A percentile compares a stretch with the other conserved stretches of the same genome.
Evolutionary conservation across 2,888 invertebrate genomes (phyloP).

Genomic region (Amblyteles armatorius): DNA sequence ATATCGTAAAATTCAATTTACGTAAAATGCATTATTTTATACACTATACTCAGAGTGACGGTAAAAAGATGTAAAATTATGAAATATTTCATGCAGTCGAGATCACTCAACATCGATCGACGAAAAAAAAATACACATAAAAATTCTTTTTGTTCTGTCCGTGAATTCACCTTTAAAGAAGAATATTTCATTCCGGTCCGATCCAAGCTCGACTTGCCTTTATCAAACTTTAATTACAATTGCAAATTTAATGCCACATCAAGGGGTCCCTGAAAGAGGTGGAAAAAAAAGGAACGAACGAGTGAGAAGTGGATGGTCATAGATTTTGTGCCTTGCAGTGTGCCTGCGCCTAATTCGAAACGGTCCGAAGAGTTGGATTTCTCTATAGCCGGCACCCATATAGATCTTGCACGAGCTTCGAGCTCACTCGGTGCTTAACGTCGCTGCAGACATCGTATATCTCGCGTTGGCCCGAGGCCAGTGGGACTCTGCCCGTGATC

Average conservation of each 20-base stretch:
- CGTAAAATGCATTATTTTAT: slow-evolving; percentile 13
- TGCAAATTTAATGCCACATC: slow-evolving; percentile 30
- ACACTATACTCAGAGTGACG: not conserved
- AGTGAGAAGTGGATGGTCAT: slow-evolving; percentile 36
- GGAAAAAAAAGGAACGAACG: not conserved
- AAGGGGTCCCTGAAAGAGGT: not conserved
- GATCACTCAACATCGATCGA: not conserved
- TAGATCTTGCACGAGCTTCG: slow-evolving; percentile 43
- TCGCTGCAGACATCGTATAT: slow-evolving; percentile 73
- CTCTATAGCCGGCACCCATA: slow-evolving; percentile 33
- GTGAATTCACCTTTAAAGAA: not conserved
- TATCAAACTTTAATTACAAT: slow-evolving; percentile 25
- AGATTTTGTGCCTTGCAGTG: slow-evolving; percentile 39
- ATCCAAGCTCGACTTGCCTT: not conserved
- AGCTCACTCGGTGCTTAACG: slow-evolving; percentile 67
- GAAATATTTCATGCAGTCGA: not conserved
- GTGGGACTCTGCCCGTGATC: slow-evolving; percentile 64
- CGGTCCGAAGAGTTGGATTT: slow-evolving; percentile 50
- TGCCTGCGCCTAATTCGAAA: slow-evolving; percentile 67
- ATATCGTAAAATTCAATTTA: slow-evolving; percentile 27
- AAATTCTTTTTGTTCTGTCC: not conserved
- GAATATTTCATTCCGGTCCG: not conserved
- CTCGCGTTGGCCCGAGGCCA: slow-evolving; percentile 67
- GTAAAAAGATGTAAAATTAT: not conserved
- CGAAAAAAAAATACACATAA: not conserved